A percentile compares a stretch with the other conserved stretches of the same genome.
Evolutionary conservation across 2,888 invertebrate genomes (phyloP).

Genomic region (Electrophaes corylata): DNA sequence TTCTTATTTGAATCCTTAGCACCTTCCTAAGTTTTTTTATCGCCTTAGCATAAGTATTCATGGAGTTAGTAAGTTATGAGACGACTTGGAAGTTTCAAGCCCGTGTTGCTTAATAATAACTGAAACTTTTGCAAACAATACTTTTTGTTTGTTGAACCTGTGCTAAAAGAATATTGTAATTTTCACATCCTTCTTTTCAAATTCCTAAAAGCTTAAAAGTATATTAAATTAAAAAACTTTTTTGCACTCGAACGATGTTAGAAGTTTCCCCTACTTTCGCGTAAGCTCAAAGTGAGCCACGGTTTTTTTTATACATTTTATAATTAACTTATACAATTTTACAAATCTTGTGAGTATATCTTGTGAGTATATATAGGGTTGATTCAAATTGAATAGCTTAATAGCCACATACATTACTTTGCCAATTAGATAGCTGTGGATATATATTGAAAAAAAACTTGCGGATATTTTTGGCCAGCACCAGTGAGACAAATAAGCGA

Average conservation of each 20-base stretch:
- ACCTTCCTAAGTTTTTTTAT: slow-evolving; percentile 18
- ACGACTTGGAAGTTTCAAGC: slow-evolving; percentile 18
- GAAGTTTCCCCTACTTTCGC: no score
- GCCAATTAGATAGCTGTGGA: no score
- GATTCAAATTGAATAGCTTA: no score
- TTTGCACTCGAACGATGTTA: slow-evolving; percentile 2
- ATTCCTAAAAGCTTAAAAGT: not conserved
- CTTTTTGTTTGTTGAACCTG: slow-evolving; percentile 12
- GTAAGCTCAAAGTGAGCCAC: no score
- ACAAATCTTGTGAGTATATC: no score
- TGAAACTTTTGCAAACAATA: slow-evolving; percentile 17
- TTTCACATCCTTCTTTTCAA: not conserved
- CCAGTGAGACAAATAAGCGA: no score
- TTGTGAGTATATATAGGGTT: no score
- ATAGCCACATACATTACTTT: no score
- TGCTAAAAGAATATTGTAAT: slow-evolving; percentile 3
- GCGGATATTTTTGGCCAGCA: no score
- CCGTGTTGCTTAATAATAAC: slow-evolving; percentile 19
- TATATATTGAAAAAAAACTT: no score
- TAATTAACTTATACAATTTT: no score
- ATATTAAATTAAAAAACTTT: slow-evolving; percentile 8
- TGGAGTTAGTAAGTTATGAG: slow-evolving; percentile 28
- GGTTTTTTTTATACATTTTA: no score
- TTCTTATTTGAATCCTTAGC: slow-evolving; percentile 25
- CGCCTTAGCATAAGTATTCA: slow-evolving; percentile 29